Conservation (phyloP, 2,797 vertebrate genomes). For the Myripristis jacobus region DNA sequence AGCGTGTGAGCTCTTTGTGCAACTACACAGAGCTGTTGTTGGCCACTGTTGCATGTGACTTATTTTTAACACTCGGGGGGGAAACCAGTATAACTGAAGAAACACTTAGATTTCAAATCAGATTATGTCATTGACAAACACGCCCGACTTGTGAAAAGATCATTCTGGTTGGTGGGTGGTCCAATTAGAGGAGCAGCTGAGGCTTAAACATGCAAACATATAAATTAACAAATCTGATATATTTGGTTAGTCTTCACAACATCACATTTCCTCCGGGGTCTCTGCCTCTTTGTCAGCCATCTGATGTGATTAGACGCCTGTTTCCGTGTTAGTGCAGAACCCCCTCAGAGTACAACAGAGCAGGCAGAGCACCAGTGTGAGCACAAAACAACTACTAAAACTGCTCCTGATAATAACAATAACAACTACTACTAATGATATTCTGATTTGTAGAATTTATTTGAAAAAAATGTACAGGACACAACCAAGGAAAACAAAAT, state of each 20-base stretch:
- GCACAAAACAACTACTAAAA: too few relatives aligned
- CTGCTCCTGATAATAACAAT: too few relatives aligned
- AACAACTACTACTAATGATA: too few relatives aligned
- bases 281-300: not conserved
- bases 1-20: slow-evolving; percentile 13
- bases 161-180: not conserved
- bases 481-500: too few relatives aligned
- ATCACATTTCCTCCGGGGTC: not conserved
- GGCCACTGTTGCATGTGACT: slow-evolving; percentile 5
- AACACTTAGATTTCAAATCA: not conserved
- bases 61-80: not conserved
- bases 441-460: too few relatives aligned
- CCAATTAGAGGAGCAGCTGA: not conserved
- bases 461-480: too few relatives aligned
- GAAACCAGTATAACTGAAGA: not conserved
- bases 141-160: not conserved
- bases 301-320: too few relatives aligned
- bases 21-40: slow-evolving; percentile 8
- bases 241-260: slow-evolving; percentile 3
- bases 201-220: not conserved
- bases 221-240: not conserved
- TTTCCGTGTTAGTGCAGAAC: too few relatives aligned
- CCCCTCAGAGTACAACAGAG: too few relatives aligned
- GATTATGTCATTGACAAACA: not conserved
- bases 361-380: too few relatives aligned